Base-by-base conservation (phyloP, 2,797 vertebrate genomes). In the Sebastes glaucus region DNA sequence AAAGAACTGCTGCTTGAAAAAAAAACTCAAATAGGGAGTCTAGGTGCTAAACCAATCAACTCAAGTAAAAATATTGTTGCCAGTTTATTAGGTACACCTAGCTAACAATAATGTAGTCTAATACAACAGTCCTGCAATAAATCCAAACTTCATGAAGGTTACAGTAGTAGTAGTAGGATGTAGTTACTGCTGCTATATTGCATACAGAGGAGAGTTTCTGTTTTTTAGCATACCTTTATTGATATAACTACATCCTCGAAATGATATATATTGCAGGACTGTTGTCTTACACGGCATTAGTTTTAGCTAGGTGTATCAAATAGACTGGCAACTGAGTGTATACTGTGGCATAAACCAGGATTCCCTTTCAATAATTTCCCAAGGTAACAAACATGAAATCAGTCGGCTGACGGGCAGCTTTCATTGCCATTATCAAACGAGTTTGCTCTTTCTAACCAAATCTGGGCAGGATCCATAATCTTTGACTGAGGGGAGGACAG, bases 391-490 rank as follows among this genome's bases (percentile, higher is more conserved):
- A 74, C 28, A 16, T 25, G 6, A 66, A 67, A 65, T 23, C 22
- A 32, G 53, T 66, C 14, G 1, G 5, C 32, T 10, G 4, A 32
- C 3, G 0, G 27, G 35, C 52, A 6, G 60, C 9, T 53, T 22
- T 16, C 2, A 9, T 61, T 27, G n/a, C 42, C 11, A 38, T 38
- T 33, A 14, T 9, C 7, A 35, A 68, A 76, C 16, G 9, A 33
- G 28, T 71, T 64, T 68, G 16, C 28, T 13, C 18, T 42, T 80
- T 73, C 18, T 7, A 38, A 53, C 14, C 27, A 56, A 59, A 74
- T 88, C 42, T 81, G 7, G 11, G 5, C 46, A 62, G 11, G 30
- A 83, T 78, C 59, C 3, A 71, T 82, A 30, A 66, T 87, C 85
- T 73, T 76, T 27, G 30, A 68, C 66, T 23, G 53, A 23, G 8